phyloP scores from a whole-genome alignment of 2,888 invertebrate species.

The Pheosia tremula region DNA sequence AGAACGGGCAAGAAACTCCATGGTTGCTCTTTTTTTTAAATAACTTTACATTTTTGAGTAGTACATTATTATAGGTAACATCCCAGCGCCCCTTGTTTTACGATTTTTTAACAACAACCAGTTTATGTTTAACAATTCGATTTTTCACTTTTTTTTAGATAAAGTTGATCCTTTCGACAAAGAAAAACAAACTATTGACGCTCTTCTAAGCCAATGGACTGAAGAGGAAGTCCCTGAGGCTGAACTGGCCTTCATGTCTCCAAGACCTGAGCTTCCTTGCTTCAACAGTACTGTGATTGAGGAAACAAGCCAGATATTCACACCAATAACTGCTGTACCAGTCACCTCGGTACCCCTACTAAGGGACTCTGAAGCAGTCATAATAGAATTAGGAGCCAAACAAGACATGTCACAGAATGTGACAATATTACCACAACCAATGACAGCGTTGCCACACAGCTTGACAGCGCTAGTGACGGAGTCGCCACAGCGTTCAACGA shows the following conservation, averaged over 20 bases:
- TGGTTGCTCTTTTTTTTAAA: too few relatives aligned
- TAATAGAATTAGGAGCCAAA: slow-evolving; percentile 47
- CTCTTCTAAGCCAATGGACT: slow-evolving; percentile 76
- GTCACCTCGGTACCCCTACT: slow-evolving; percentile 49
- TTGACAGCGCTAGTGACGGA: slow-evolving; percentile 5
- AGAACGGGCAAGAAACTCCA: too few relatives aligned
- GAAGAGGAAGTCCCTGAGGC: slow-evolving; percentile 74
- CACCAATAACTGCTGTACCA: slow-evolving; percentile 66
- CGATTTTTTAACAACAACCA: too few relatives aligned
- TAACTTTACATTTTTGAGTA: too few relatives aligned
- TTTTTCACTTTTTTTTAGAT: slow-evolving; percentile 49
- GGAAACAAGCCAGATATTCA: slow-evolving; percentile 69
- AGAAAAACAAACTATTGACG: slow-evolving; percentile 74
- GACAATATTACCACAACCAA: slow-evolving; percentile 7
- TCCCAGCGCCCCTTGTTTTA: too few relatives aligned
- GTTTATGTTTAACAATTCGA: not conserved
- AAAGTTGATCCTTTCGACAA: slow-evolving; percentile 71
- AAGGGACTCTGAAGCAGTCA: slow-evolving; percentile 55
- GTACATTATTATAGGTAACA: too few relatives aligned
- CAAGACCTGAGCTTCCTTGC: slow-evolving; percentile 58
- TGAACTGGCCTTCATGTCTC: slow-evolving; percentile 49
- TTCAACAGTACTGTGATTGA: slow-evolving; percentile 73
- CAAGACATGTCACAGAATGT: slow-evolving; percentile 3
- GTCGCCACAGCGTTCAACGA: slow-evolving; percentile 17
- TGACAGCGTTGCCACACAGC: slow-evolving; percentile 17